Conservation (phyloP, 2,113 vertebrate genomes). For the Myiozetetes cayanensis region DNA sequence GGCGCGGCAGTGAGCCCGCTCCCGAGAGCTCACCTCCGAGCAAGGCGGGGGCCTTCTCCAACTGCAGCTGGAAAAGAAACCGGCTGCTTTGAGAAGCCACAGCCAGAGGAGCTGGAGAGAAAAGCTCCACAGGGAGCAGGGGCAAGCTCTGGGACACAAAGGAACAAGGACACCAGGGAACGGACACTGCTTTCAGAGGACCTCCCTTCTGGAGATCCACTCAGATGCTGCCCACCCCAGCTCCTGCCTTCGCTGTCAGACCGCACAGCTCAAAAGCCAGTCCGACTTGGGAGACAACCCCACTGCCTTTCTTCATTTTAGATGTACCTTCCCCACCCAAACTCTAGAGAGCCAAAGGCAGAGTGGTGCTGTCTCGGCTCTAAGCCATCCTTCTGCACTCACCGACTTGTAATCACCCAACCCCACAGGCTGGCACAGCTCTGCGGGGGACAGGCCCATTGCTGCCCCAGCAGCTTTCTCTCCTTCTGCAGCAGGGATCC, state of each 20-base stretch:
- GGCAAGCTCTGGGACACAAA: neutral
- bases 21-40: neutral
- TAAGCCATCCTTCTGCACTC: neutral
- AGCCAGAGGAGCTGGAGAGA: neutral
- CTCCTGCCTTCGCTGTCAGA: neutral
- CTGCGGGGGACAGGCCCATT: accelerated
- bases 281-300: accelerated
- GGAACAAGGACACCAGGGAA: neutral
- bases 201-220: neutral
- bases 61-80: neutral
- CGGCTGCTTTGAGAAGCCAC: neutral
- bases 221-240: neutral
- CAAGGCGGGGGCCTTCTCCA: neutral
- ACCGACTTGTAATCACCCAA: accelerated
- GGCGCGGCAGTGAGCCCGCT: accelerated
- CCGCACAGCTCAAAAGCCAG: neutral
- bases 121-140: accelerated
- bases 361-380: neutral
- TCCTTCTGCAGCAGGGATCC: neutral
- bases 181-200: neutral
- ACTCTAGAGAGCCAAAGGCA: accelerated
- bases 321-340: neutral
- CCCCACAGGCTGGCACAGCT: neutral
- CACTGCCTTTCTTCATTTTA: accelerated
- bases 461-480: neutral